Percentiles rank a stretch among this genome's conserved stretches.
Conservation (phyloP, 2,888 invertebrate genomes). For the Acronicta aceris region DNA sequence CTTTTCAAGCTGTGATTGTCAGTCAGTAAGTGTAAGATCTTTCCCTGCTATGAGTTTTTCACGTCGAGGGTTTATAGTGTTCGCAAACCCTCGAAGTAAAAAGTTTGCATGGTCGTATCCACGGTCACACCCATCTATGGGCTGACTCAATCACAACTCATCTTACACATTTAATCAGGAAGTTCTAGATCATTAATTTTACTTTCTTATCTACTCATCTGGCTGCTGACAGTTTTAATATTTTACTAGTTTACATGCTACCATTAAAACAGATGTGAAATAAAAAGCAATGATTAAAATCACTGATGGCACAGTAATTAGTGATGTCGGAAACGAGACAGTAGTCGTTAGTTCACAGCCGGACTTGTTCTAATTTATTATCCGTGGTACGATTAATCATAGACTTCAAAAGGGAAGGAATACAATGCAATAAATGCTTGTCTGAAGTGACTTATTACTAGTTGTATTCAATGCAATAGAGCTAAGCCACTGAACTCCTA, state of each 20-base stretch:
- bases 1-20: too few relatives aligned
- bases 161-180: too few relatives aligned
- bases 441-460: conserved; percentile 42
- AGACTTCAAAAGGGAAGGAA: conserved; percentile 32
- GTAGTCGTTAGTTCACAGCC: conserved; percentile 43
- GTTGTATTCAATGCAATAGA: conserved; percentile 22
- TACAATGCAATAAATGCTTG: conserved; percentile 50
- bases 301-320: conserved; percentile 44
- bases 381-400: conserved; percentile 39
- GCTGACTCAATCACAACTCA: too few relatives aligned
- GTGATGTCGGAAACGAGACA: conserved; percentile 46
- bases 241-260: neutral
- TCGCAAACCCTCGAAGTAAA: too few relatives aligned
- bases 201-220: neutral
- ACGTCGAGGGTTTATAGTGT: too few relatives aligned
- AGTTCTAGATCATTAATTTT: too few relatives aligned
- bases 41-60: too few relatives aligned
- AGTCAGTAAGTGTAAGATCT: too few relatives aligned
- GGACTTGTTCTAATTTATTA: conserved; percentile 50
- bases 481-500: conserved; percentile 39
- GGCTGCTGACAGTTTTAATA: too few relatives aligned
- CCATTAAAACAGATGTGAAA: conserved; percentile 21
- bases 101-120: too few relatives aligned
- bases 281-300: conserved; percentile 36
- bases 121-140: too few relatives aligned